Evolutionary conservation across 2,113 vertebrate genomes (phyloP).

Genomic region (Empidonax traillii): DNA sequence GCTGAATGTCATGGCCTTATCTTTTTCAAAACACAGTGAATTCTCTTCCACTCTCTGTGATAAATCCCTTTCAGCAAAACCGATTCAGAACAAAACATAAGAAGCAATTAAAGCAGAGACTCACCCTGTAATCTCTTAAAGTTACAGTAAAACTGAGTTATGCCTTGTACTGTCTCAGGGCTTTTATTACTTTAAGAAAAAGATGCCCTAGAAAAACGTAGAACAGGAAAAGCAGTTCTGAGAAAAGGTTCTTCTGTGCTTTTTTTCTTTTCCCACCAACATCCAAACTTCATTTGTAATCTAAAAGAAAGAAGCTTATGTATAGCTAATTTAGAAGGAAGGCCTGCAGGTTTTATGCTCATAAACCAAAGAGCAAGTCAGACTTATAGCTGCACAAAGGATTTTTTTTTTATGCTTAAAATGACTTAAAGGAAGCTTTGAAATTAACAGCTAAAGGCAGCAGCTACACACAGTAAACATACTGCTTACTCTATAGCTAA

Average conservation of each 20-base stretch:
- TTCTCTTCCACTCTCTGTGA: conserved; percentile 36
- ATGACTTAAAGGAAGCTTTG: not conserved
- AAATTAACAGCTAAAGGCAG: not conserved
- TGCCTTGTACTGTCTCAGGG: not conserved
- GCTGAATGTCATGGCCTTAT: conserved; percentile 35
- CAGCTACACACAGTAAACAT: not conserved
- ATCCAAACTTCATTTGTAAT: not conserved
- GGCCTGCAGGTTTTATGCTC: not conserved
- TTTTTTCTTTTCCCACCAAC: not conserved
- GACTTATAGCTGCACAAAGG: not conserved
- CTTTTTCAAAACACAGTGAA: conserved; percentile 32
- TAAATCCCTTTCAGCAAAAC: conserved; percentile 37
- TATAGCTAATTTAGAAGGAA: not conserved
- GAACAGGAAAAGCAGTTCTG: not conserved
- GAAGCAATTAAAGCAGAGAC: not conserved
- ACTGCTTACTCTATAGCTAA: not conserved
- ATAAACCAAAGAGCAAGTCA: not conserved
- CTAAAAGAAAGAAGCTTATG: not conserved
- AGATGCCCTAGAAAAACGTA: not conserved
- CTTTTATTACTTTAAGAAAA: not conserved
- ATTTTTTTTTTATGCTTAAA: not conserved
- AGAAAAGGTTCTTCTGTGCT: not conserved
- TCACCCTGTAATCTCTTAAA: not conserved
- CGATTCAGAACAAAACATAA: conserved; percentile 16
- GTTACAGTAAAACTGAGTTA: conserved; percentile 1